Percentiles rank a stretch among this genome's conserved stretches.
These are phyloP conservation scores for Cheirogaleus medius DNA, from an alignment of 2,113 vertebrate genomes.

Conservation along the genomic window DNA sequence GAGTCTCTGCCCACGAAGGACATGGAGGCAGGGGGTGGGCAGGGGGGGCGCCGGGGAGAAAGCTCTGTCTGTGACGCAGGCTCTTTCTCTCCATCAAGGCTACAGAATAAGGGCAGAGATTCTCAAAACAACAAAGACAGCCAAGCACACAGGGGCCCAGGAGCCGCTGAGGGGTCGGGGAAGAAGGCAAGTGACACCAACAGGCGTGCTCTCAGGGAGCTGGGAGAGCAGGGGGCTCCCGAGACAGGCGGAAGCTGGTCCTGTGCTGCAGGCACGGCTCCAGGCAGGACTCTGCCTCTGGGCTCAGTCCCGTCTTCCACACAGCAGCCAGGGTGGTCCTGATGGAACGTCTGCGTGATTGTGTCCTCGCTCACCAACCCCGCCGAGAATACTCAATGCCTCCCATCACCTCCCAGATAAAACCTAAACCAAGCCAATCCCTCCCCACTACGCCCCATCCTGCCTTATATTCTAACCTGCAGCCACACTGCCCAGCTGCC, in stretches of 20 bases:
- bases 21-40: rapidly evolving
- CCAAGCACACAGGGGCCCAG: neutral
- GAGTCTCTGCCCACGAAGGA: neutral
- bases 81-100: neutral
- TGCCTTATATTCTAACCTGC: neutral
- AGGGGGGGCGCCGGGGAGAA: neutral
- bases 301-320: neutral
- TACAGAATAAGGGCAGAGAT: neutral
- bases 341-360: neutral
- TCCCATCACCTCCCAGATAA: neutral
- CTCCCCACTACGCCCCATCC: rapidly evolving
- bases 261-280: neutral
- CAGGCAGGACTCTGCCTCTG: rapidly evolving
- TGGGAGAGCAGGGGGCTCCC: neutral
- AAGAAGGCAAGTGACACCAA: no score
- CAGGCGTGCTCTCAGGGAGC: neutral
- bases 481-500: neutral
- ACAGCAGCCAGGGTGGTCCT: neutral
- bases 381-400: neutral
- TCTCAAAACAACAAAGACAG: neutral
- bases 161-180: neutral
- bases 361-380: neutral
- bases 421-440: neutral
- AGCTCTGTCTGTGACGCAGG: neutral
- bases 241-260: neutral